Conservation (phyloP, 2,113 vertebrate species). For the Pagrus major region DNA sequence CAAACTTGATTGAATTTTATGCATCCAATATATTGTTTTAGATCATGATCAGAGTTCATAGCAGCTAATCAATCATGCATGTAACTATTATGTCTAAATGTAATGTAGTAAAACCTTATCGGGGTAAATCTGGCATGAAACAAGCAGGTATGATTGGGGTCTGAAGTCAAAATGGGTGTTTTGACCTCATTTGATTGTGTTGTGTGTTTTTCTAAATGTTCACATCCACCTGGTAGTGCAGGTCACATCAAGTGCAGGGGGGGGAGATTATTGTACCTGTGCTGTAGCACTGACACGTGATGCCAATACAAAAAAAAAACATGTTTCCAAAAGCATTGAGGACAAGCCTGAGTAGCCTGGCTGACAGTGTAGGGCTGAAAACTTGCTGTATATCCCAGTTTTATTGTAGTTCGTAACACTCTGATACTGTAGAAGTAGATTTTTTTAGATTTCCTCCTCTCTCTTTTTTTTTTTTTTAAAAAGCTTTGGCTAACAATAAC, state of each 20-base stretch:
- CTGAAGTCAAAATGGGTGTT: not conserved
- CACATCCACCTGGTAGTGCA: slow-evolving; percentile 23
- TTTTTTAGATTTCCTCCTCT: slow-evolving; percentile 44
- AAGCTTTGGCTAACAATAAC: slow-evolving; percentile 68
- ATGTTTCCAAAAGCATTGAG: not conserved
- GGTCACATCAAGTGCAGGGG: slow-evolving; percentile 37
- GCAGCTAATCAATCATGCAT: not conserved
- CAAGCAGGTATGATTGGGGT: slow-evolving; percentile 10
- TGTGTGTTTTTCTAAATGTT: slow-evolving; percentile 9
- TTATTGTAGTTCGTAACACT: slow-evolving; percentile 1
- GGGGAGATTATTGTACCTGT: slow-evolving; percentile 23
- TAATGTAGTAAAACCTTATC: not conserved
- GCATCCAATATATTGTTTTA: slow-evolving; percentile 21
- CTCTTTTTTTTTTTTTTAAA: slow-evolving; percentile 62
- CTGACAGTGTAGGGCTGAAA: not conserved
- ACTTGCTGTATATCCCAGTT: slow-evolving; percentile 15
- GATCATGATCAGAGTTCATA: not conserved
- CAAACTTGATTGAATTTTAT: slow-evolving; percentile 22
- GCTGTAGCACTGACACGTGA: slow-evolving; percentile 20
- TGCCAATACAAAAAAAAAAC: not conserved
- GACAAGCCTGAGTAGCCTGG: not conserved
- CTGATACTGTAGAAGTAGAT: slow-evolving; percentile 57
- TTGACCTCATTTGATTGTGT: slow-evolving; percentile 8
- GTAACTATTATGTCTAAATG: slow-evolving; percentile 15
- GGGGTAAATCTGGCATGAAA: not conserved